These are phyloP conservation scores for Nothoprocta pentlandii DNA, from an alignment of 2,113 vertebrate genomes.

Conservation along the genomic window DNA sequence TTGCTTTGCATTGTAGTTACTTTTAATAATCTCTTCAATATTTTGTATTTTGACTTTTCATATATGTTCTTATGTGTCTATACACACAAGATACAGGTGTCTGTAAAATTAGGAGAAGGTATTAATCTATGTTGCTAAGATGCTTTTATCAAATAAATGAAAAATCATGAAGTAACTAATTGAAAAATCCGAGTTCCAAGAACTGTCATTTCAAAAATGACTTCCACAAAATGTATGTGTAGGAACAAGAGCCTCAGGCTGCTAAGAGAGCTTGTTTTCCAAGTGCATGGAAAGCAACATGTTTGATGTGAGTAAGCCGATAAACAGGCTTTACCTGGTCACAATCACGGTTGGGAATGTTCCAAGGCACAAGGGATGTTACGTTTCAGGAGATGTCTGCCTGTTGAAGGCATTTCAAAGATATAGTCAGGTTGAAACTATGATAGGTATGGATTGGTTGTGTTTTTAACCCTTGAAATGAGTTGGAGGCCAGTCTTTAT, in stretches of 20 bases:
- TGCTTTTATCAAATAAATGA: not conserved
- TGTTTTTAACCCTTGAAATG: not conserved
- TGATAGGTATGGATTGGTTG: not conserved
- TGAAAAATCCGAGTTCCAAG: not conserved
- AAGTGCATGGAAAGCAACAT: not conserved
- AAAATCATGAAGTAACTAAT: not conserved
- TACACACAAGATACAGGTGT: not conserved
- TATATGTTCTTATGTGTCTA: not conserved
- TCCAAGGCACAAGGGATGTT: not conserved
- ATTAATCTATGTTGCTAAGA: not conserved
- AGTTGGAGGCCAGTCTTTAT: not conserved
- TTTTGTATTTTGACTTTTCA: not conserved
- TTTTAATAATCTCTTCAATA: not conserved
- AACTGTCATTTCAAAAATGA: not conserved
- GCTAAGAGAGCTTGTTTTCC: not conserved
- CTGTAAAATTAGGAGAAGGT: not conserved
- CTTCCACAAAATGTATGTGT: not conserved
- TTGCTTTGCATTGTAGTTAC: not conserved
- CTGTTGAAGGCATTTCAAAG: not conserved
- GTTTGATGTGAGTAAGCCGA: not conserved
- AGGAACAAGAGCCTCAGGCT: not conserved
- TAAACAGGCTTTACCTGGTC: not conserved
- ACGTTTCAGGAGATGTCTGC: not conserved
- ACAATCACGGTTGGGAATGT: not conserved
- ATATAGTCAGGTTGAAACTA: not conserved